phyloP scores from a whole-genome alignment of 2,797 vertebrate species.

The Alauda arvensis region DNA sequence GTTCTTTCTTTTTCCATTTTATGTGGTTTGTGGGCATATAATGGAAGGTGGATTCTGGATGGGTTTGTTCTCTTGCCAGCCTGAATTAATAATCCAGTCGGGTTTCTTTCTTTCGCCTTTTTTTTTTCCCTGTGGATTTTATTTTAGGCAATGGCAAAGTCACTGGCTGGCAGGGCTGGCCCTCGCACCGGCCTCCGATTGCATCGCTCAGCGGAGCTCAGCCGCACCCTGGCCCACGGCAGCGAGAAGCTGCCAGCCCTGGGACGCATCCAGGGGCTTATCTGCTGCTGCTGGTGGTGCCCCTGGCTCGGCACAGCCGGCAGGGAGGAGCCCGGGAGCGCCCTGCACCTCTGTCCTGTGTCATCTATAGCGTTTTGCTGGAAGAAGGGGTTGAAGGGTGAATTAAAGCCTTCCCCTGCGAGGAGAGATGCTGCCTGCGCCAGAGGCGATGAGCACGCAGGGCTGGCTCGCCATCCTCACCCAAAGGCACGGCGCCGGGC shows the following conservation, averaged over 20 bases:
- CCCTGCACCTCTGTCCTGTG: neutral
- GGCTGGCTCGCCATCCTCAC: neutral
- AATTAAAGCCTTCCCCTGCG: neutral
- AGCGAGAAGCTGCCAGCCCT: neutral
- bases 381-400: neutral
- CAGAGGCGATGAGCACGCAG: neutral
- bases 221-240: neutral
- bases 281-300: neutral
- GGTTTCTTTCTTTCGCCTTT: neutral
- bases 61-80: constrained; percentile 43
- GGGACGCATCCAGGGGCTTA: neutral
- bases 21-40: constrained; percentile 53
- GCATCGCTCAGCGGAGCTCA: neutral
- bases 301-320: neutral
- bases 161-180: neutral
- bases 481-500: accelerated
- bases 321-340: neutral
- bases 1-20: constrained; percentile 31
- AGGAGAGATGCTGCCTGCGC: neutral
- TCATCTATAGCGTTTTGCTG: neutral
- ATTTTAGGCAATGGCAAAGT: neutral
- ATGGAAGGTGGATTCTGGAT: constrained; percentile 51
- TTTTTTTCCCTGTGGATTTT: neutral
- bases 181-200: accelerated
- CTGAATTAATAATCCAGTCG: constrained; percentile 36